Evolutionary conservation across 2,888 invertebrate species (phyloP).

Genomic region (Troides oblongomaculatus): DNA sequence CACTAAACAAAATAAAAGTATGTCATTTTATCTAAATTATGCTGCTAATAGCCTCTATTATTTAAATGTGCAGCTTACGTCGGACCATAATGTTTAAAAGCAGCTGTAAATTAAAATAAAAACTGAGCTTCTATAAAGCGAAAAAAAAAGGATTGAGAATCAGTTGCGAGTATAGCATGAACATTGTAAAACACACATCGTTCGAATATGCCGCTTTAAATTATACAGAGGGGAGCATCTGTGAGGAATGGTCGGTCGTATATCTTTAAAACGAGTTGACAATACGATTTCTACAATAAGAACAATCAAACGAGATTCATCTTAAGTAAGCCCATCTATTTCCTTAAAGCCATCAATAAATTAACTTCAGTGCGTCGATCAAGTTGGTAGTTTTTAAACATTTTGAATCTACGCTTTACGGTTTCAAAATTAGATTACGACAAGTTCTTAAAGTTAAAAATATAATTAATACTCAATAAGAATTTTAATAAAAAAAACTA

Average conservation of each 20-base stretch:
- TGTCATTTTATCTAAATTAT: not conserved
- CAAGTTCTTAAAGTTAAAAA: too few relatives aligned
- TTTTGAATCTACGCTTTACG: not conserved
- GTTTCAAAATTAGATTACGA: too few relatives aligned
- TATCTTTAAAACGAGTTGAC: slow-evolving; percentile 42
- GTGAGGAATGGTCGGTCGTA: slow-evolving; percentile 66
- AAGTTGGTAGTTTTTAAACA: not conserved
- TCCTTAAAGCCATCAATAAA: slow-evolving; percentile 22
- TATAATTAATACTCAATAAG: too few relatives aligned
- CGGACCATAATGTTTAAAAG: not conserved
- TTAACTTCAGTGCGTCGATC: slow-evolving; percentile 19
- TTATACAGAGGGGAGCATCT: slow-evolving; percentile 54
- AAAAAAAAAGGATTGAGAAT: slow-evolving; percentile 6
- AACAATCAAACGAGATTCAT: slow-evolving; percentile 26
- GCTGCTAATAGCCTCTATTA: not conserved
- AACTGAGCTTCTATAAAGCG: not conserved
- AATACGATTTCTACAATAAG: slow-evolving; percentile 31
- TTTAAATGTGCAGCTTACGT: not conserved
- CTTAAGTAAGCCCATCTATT: slow-evolving; percentile 26
- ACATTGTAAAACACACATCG: slow-evolving; percentile 58
- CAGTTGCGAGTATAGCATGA: slow-evolving; percentile 45
- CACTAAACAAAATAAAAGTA: not conserved
- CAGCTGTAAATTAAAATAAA: not conserved
- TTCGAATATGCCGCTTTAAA: slow-evolving; percentile 54
- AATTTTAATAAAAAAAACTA: too few relatives aligned